These are phyloP conservation scores for Pachypsylla venusta DNA, from an alignment of 1,140 invertebrate genomes.

Conservation along the genomic window DNA sequence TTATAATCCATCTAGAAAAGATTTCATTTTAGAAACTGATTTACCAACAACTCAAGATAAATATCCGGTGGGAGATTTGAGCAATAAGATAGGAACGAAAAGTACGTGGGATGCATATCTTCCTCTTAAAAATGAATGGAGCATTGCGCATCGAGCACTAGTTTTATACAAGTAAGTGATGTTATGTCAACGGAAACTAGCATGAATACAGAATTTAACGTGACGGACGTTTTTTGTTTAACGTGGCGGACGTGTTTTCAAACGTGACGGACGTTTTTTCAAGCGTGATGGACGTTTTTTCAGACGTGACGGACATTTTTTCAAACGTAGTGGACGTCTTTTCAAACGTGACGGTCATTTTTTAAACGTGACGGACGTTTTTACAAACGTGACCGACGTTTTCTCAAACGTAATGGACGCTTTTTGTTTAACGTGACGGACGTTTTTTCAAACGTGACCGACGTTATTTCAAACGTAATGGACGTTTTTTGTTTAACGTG, in stretches of 20 bases:
- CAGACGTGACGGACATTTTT: background rate
- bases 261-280: too few relatives aligned
- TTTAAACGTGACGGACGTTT: background rate
- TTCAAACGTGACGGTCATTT: background rate
- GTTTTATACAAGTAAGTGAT: slow-evolving; percentile 56
- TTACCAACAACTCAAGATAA: slow-evolving; percentile 62
- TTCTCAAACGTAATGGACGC: too few relatives aligned
- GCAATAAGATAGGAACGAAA: slow-evolving; percentile 52
- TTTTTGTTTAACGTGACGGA: too few relatives aligned
- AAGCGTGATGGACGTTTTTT: background rate
- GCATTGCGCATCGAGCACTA: slow-evolving; percentile 63
- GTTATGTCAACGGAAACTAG: background rate
- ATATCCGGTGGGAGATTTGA: slow-evolving; percentile 75
- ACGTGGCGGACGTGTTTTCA: background rate
- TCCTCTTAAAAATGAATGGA: slow-evolving; percentile 63
- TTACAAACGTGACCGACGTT: background rate
- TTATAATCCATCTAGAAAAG: slow-evolving; percentile 46
- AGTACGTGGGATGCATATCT: slow-evolving; percentile 62
- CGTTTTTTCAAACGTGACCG: too few relatives aligned
- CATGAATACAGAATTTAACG: background rate
- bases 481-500: too few relatives aligned
- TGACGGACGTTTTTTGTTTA: background rate
- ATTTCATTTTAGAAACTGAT: background rate
- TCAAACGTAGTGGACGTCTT: too few relatives aligned
- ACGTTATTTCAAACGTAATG: too few relatives aligned